These are phyloP conservation scores for Dryomyza anilis DNA, from an alignment of 2,888 invertebrate genomes.

Conservation along the genomic window DNA sequence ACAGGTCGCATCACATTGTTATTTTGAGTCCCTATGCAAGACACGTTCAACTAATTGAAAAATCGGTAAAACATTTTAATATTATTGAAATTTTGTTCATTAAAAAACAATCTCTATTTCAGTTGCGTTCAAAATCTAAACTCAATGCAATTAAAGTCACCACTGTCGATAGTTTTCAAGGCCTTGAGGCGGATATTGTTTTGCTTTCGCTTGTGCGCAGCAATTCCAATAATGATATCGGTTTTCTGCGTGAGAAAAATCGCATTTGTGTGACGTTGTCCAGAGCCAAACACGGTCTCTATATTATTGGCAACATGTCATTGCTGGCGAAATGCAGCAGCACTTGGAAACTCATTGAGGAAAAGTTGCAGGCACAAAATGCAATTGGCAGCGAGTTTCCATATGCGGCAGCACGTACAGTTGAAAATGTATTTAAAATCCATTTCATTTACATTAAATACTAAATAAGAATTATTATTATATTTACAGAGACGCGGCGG, in stretches of 20 bases:
- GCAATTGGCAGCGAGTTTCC: constrained; percentile 65
- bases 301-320: constrained; percentile 75
- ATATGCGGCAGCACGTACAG: no score
- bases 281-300: constrained; percentile 72
- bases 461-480: no score
- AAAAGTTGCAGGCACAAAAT: constrained; percentile 61
- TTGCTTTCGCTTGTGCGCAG: constrained; percentile 80
- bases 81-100: not conserved
- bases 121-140: constrained; percentile 25
- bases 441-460: no score
- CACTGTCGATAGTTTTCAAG: constrained; percentile 81
- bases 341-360: constrained; percentile 65
- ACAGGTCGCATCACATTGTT: constrained; percentile 69
- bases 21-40: constrained; percentile 65
- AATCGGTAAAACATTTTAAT: constrained; percentile 25
- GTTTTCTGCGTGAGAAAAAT: constrained; percentile 73
- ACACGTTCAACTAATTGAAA: constrained; percentile 43
- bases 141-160: constrained; percentile 57
- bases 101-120: no score
- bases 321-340: constrained; percentile 64
- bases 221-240: constrained; percentile 70
- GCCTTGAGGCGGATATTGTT: constrained; percentile 79
- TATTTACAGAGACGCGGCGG: no score
- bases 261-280: constrained; percentile 80
- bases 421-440: not conserved